Base-by-base conservation (phyloP, 2,888 invertebrate genomes). In the Lasioglossum lativentre region DNA sequence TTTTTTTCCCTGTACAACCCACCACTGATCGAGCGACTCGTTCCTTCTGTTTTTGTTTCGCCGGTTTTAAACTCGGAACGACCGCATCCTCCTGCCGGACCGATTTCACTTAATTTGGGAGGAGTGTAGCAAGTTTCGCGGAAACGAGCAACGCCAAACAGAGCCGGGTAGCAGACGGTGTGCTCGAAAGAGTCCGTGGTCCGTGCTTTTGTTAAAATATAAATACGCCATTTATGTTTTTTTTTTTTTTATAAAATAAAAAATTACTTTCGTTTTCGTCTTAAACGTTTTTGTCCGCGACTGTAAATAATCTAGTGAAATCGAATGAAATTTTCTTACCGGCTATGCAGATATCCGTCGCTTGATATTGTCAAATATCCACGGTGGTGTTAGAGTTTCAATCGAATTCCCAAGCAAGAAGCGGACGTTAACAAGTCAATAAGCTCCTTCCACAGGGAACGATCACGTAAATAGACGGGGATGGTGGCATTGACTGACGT, bases 101-200 rank as follows among this genome's bases (percentile, higher is more conserved):
- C 89, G 91, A 92, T 91, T 91, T 92, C 91, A 85, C 91, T 92
- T 85, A 83, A 86, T 89, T 89, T 89, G 87, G 88, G 88, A 89
- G 88, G 90, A 90, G 92, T 87, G 89, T 87, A 86, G 90, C 42
- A 88, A 90, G 88, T 90, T 93, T 91, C 91, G 86, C 86, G 87
- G 87, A 89, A 91, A 78, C 34, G 77, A 73, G 73, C 52, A 66
- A 75, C n/a, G n/a, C 56, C 79, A 70, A 52, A 73, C 59, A 79
- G 73, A 59, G 47, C 38, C 45, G 68, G 72, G 8, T 23, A 47
- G 16, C 72, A 47, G 56, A 80, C 52, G 66, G 34, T 47, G 27
- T 34, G 42, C 38, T 73, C 73, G 52, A 63, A 75, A 45, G 85
- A 86, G 34, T 34, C 34, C 34, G 34, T 34, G 34, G 34, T 34